phyloP scores from a whole-genome alignment of 2,113 vertebrate species.

The Gracilinanus agilis region DNA sequence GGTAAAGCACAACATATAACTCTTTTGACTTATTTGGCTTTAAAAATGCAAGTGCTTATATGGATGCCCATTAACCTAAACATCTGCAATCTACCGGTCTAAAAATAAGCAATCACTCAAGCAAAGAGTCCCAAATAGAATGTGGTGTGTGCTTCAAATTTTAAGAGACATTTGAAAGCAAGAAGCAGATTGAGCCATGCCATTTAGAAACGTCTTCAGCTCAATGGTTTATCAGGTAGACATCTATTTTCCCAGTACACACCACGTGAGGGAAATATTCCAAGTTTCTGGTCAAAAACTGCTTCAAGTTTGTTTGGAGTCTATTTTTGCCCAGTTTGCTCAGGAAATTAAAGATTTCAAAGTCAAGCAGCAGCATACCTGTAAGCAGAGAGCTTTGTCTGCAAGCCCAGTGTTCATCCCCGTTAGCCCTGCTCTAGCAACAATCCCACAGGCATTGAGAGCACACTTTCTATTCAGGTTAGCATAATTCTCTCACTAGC shows the following conservation, averaged over 20 bases:
- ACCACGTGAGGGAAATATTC: background rate
- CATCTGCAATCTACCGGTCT: slow-evolving; percentile 32
- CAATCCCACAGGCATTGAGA: slow-evolving; percentile 47
- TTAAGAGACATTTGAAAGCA: slow-evolving; percentile 3
- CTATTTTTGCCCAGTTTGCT: slow-evolving; percentile 26
- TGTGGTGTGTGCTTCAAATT: background rate
- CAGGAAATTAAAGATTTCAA: slow-evolving; percentile 64
- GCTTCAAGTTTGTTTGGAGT: slow-evolving; percentile 9
- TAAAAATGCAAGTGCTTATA: background rate
- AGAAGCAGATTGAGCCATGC: slow-evolving; percentile 27
- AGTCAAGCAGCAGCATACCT: slow-evolving; percentile 42
- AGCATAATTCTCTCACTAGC: slow-evolving; percentile 65
- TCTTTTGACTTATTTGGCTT: background rate
- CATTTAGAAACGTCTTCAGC: slow-evolving; percentile 57
- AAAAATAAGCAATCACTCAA: slow-evolving; percentile 43
- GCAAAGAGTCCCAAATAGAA: background rate
- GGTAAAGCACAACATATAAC: slow-evolving; percentile 23
- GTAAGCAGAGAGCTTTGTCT: slow-evolving; percentile 41
- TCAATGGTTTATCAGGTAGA: background rate
- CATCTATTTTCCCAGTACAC: background rate
- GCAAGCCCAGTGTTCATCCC: slow-evolving; percentile 18
- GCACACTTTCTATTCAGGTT: slow-evolving; percentile 48
- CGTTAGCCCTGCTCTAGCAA: background rate
- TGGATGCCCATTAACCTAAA: slow-evolving; percentile 3
- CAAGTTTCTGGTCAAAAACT: slow-evolving; percentile 24